A percentile compares a stretch with the other conserved stretches of the same genome.
Evolutionary conservation across 2,113 vertebrate species (phyloP).

Genomic region (Mastomys natalensis): DNA sequence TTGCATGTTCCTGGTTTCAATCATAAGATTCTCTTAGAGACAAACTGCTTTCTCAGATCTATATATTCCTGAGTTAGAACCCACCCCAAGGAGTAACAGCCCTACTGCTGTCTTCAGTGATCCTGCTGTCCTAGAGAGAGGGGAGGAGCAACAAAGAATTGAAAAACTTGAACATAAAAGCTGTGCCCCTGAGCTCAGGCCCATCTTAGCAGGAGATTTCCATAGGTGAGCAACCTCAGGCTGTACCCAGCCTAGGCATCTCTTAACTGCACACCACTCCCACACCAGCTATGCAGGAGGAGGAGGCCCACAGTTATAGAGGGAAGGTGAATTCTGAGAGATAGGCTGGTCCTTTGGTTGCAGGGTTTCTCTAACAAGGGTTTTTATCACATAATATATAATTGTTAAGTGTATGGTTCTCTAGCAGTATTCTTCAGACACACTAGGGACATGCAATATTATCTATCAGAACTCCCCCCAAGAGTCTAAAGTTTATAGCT

Average conservation of each 20-base stretch:
- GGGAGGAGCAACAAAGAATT: background rate
- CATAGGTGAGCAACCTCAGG: too few species aligned
- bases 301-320: background rate
- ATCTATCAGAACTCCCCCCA: background rate
- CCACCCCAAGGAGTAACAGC: background rate
- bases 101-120: background rate
- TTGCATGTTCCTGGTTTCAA: background rate
- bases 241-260: accelerated
- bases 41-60: background rate
- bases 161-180: background rate
- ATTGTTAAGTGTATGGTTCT: background rate
- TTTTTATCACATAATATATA: background rate
- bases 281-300: background rate
- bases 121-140: background rate
- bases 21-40: background rate
- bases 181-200: background rate
- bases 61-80: background rate
- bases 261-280: too few species aligned
- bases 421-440: background rate
- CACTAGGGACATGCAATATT: background rate
- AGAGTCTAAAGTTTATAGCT: background rate
- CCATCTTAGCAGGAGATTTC: background rate
- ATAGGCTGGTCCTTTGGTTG: background rate
- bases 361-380: background rate
- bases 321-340: background rate